Evolutionary conservation across 2,113 vertebrate genomes (phyloP).

Genomic region (Trogon melanurus): DNA sequence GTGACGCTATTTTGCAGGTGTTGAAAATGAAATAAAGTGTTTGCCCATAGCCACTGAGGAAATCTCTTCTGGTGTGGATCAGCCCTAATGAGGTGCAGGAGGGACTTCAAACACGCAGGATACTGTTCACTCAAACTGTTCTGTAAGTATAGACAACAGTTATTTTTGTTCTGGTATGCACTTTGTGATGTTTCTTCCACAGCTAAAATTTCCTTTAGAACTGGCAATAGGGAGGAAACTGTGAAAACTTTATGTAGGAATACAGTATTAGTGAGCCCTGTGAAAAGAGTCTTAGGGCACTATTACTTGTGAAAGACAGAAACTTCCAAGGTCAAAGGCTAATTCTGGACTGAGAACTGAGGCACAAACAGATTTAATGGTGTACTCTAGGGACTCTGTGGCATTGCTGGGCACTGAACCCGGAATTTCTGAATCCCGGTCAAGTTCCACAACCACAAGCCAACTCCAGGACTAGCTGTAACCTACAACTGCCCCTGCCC

Average conservation of each 20-base stretch:
- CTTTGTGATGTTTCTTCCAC: neutral
- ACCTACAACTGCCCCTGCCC: neutral
- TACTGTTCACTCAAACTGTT: neutral
- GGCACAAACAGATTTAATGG: neutral
- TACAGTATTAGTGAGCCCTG: neutral
- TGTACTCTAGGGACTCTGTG: neutral
- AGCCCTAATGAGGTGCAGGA: neutral
- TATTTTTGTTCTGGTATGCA: neutral
- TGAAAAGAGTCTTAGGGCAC: neutral
- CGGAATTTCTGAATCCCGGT: slow-evolving; percentile 10
- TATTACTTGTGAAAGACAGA: neutral
- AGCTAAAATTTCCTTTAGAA: neutral
- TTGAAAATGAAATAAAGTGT: neutral
- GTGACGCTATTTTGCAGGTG: neutral
- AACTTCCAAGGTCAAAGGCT: neutral
- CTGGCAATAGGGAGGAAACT: neutral
- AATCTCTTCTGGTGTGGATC: neutral
- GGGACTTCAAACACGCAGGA: neutral
- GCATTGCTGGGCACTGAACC: neutral
- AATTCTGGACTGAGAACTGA: neutral
- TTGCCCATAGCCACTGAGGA: neutral
- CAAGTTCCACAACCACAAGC: neutral
- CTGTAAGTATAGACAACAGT: neutral
- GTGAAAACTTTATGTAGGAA: neutral
- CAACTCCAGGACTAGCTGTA: neutral